Conservation (phyloP, 2,113 vertebrate species). For the Spheniscus mendiculus region DNA sequence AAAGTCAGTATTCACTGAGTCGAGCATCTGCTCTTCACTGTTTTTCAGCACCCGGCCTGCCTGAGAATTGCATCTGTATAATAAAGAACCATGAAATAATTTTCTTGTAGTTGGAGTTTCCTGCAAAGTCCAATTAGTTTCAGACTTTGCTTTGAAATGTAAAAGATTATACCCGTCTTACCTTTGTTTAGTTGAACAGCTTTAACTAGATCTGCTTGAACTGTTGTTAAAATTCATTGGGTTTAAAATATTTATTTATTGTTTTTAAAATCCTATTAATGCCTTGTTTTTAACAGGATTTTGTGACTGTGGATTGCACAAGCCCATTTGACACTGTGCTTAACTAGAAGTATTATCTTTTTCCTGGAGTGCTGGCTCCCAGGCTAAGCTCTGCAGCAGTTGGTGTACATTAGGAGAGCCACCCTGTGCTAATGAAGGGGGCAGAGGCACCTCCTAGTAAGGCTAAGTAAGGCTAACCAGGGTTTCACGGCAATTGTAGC, state of each 20-base stretch:
- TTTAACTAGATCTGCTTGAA: slow-evolving; percentile 13
- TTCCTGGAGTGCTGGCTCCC: neutral
- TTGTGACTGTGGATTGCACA: neutral
- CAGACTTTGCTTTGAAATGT: neutral
- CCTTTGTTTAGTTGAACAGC: neutral
- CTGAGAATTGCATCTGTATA: neutral
- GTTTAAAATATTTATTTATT: slow-evolving; percentile 3
- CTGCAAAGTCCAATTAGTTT: neutral
- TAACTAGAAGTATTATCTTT: neutral
- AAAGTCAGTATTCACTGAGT: neutral
- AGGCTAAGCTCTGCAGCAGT: neutral
- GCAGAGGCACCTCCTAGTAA: neutral
- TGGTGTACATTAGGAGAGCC: fast-evolving
- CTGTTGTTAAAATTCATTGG: neutral
- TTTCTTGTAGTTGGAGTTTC: neutral
- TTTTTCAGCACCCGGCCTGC: neutral
- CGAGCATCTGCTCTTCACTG: neutral
- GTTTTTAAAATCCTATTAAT: slow-evolving; percentile 12
- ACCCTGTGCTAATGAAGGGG: neutral
- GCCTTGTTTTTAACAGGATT: neutral
- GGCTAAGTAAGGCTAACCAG: neutral
- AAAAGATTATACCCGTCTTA: neutral
- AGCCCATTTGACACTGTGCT: neutral
- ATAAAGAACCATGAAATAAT: neutral
- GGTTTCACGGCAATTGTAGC: neutral